Percentiles rank a stretch among this genome's conserved stretches.
These are phyloP conservation scores for Pseudeuparius sepicola DNA, from an alignment of 2,888 invertebrate genomes.

Conservation along the genomic window DNA sequence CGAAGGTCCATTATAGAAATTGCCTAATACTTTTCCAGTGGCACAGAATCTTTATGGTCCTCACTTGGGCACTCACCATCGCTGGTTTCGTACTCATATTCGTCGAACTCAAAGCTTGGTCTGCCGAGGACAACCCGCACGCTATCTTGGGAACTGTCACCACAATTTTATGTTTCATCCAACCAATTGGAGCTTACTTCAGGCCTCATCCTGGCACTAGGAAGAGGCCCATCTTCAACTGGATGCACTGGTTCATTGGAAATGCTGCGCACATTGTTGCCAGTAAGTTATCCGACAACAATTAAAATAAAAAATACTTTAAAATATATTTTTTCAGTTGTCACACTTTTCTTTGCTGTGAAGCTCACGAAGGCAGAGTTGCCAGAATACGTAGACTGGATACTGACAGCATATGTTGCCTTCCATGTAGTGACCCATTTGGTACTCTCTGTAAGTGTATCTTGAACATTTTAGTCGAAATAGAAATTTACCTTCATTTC, in stretches of 20 bases:
- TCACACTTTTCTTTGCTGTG: conserved; percentile 87
- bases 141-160: conserved; percentile 74
- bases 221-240: conserved; percentile 76
- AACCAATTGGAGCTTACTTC: conserved; percentile 79
- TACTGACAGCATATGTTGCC: conserved; percentile 78
- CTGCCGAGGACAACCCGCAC: conserved; percentile 66
- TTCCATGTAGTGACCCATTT: conserved; percentile 85
- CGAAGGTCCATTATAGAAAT: conserved; percentile 6
- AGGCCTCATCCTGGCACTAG: conserved; percentile 70
- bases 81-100: conserved; percentile 74
- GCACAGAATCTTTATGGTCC: conserved; percentile 77
- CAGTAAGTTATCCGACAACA: conserved; percentile 53
- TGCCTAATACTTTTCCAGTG: conserved; percentile 46
- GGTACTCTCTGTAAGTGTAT: conserved; percentile 64
- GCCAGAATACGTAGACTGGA: conserved; percentile 79
- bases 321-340: conserved; percentile 71
- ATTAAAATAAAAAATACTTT: no score
- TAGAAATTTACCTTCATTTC: conserved; percentile 11
- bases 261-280: conserved; percentile 80
- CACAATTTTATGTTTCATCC: conserved; percentile 68
- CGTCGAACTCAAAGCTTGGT: conserved; percentile 68
- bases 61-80: conserved; percentile 70
- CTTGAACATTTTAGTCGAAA: conserved; percentile 1
- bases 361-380: conserved; percentile 76
- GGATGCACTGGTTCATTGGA: conserved; percentile 84